Evolutionary conservation across 2,888 invertebrate genomes (phyloP).

Genomic region (Oxytorus armatus): DNA sequence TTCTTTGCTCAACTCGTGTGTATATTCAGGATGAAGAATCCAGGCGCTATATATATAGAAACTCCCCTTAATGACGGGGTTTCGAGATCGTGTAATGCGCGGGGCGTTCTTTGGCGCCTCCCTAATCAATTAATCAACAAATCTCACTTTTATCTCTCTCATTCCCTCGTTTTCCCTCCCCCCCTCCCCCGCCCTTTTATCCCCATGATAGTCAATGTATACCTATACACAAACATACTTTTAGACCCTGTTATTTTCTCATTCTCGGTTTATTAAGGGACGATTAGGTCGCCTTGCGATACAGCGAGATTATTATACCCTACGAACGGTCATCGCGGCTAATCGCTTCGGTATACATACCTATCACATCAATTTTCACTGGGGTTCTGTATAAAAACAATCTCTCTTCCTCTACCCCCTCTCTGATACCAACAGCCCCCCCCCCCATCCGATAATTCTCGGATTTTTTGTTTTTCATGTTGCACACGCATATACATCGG

Average conservation of each 20-base stretch:
- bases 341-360: constrained; percentile 60
- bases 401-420: constrained; percentile 36
- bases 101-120: constrained; percentile 81
- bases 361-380: constrained; percentile 48
- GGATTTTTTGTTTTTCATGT: constrained; percentile 60
- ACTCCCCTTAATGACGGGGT: constrained; percentile 79
- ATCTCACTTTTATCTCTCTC: constrained; percentile 79
- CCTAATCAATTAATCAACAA: constrained; percentile 84
- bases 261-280: constrained; percentile 76
- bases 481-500: constrained; percentile 18
- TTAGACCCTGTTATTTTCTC: constrained; percentile 71
- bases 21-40: constrained; percentile 34
- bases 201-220: constrained; percentile 12
- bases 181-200: background rate
- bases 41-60: background rate
- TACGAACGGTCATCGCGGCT: constrained; percentile 32
- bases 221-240: constrained; percentile 5
- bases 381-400: constrained; percentile 61
- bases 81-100: constrained; percentile 76
- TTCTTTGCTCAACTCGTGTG: background rate
- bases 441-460: constrained; percentile 42
- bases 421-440: too few relatives aligned
- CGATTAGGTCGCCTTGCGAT: constrained; percentile 73
- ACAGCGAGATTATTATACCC: constrained; percentile 46
- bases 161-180: constrained; percentile 40